phyloP scores from a whole-genome alignment of 2,113 vertebrate species.

The Chelonoidis abingdonii region DNA sequence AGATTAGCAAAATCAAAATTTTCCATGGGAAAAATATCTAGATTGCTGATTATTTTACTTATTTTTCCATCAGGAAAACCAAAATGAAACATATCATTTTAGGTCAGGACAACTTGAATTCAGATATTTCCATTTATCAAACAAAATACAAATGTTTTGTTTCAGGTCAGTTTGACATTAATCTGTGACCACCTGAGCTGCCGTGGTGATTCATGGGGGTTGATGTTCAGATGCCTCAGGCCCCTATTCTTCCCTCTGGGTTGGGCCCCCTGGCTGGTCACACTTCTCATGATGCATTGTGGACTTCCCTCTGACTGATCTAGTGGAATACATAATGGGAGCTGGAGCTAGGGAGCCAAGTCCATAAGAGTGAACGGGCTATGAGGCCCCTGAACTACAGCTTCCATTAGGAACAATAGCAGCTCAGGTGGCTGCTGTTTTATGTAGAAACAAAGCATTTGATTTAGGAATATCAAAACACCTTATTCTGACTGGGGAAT shows the following conservation, averaged over 20 bases:
- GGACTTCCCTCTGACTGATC: background rate
- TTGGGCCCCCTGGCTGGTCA: background rate
- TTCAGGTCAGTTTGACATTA: background rate
- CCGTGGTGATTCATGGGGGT: background rate
- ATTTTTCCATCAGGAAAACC: background rate
- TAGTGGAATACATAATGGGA: background rate
- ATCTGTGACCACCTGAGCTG: background rate
- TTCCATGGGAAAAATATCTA: background rate
- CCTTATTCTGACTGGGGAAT: background rate
- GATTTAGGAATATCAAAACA: background rate
- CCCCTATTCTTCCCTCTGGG: background rate
- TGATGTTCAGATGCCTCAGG: background rate
- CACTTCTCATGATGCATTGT: background rate
- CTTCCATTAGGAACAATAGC: background rate
- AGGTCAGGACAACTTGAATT: background rate
- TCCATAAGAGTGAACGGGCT: background rate
- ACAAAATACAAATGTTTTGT: rapidly evolving
- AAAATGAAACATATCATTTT: background rate
- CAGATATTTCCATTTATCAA: background rate
- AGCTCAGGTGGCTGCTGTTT: background rate
- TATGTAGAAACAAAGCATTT: background rate
- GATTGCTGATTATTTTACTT: background rate
- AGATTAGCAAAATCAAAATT: background rate
- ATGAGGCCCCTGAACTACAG: background rate
- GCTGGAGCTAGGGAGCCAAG: background rate